Evolutionary conservation across 2,888 invertebrate species (phyloP), one percentile per base, ranked within the genome.

Genomic region (Troides helena): DNA sequence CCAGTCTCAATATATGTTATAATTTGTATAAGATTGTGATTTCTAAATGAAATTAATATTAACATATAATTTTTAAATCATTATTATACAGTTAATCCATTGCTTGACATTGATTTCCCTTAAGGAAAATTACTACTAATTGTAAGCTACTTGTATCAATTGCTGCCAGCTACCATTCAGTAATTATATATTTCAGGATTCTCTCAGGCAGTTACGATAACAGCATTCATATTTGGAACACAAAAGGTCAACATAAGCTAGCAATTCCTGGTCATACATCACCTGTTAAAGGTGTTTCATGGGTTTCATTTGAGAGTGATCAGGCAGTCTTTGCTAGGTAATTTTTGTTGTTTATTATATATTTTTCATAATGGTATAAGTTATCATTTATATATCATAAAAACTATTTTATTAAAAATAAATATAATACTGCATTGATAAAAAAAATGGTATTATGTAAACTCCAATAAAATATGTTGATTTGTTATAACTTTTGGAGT

Each of bases 191-290:
- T 89, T 91, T 50, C 78, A 97, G 97, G 96, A 96, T 99, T 72
- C 85, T 99, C 61, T 96, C 97, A 65, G 99, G 99, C 30, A 97
- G 98, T 85, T 99, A 99, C 88, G 99, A 99, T 85, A 97, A 97
- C 84, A 97, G 98, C 67, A 89, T 99, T 59, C 97, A 98, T 79
- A 94, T 99, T 72, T 99, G 98, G 98, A 96, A 96, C 17, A 94
- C 94, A 5, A 96, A 96, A 85, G 98, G 98, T 7, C 96, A 96
- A 80, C 96, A 97, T 82, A 94, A 96, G 74, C 91, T 97, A 30
- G 96, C 97, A 0, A 96, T 98, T 74, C 96, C 97, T 6, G 97
- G 97, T 0, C 99, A 99, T 84, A 94, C 95, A 46, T 96, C 96
- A 58, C 96, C 98, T 0, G 95, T 99, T 0, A 98, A 98, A 92